A percentile compares a stretch with the other conserved stretches of the same genome.
Conservation (phyloP, 2,888 invertebrate species). For the Phyllotreta striolata region DNA sequence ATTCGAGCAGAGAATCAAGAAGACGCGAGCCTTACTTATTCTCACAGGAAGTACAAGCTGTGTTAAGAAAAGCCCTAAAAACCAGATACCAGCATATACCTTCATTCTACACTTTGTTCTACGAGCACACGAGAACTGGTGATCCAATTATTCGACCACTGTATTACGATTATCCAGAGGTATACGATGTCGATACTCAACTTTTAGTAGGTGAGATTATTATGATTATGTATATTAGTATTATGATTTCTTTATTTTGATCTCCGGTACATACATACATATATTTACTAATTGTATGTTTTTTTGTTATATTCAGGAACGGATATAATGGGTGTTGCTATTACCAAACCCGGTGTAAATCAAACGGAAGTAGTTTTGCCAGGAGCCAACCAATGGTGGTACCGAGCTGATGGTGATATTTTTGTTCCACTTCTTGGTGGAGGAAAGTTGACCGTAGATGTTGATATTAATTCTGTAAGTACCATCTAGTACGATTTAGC, state of each 20-base stretch:
- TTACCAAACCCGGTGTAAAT: slow-evolving; percentile 76
- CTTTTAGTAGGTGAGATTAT: slow-evolving; percentile 70
- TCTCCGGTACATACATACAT: too few species aligned
- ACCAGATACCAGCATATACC: slow-evolving; percentile 88
- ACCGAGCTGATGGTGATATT: slow-evolving; percentile 53
- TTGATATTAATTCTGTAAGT: slow-evolving; percentile 43
- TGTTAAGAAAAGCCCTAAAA: slow-evolving; percentile 70
- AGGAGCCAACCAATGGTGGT: slow-evolving; percentile 76
- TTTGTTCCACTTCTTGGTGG: slow-evolving; percentile 11
- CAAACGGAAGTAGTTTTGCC: slow-evolving; percentile 88
- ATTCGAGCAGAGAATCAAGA: slow-evolving; percentile 93
- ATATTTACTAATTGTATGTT: slow-evolving; percentile 2
- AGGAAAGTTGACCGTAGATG: slow-evolving; percentile 17
- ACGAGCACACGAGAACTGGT: slow-evolving; percentile 82
- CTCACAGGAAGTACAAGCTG: slow-evolving; percentile 71
- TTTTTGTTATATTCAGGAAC: slow-evolving; percentile 65
- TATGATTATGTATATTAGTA: too few species aligned
- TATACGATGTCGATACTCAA: slow-evolving; percentile 82
- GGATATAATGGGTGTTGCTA: slow-evolving; percentile 85
- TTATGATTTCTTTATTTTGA: too few species aligned
- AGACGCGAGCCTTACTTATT: slow-evolving; percentile 96
- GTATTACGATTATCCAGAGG: slow-evolving; percentile 84
- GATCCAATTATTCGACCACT: slow-evolving; percentile 88
- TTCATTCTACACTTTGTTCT: slow-evolving; percentile 89
- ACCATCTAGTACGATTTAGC: neutral